Evolutionary conservation across 2,888 invertebrate genomes (phyloP).

Genomic region (Thymelicus lineola): DNA sequence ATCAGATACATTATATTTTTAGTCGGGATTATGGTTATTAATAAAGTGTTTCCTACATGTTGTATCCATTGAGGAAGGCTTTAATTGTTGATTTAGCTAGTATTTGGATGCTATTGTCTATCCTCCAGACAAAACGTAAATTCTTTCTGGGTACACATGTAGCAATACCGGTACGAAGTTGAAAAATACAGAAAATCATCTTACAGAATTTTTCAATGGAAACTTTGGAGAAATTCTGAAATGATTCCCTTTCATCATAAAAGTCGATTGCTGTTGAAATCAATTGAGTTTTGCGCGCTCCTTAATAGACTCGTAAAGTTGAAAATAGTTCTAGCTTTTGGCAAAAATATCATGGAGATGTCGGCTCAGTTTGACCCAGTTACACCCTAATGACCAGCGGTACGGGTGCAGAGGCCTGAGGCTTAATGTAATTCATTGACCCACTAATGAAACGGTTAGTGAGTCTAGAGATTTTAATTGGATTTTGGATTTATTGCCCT

Average conservation of each 20-base stretch:
- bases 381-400: background rate
- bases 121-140: too few species aligned
- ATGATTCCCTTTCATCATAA: background rate
- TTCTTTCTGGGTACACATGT: too few species aligned
- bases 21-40: too few species aligned
- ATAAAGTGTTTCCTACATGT: too few species aligned
- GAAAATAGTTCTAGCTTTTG: background rate
- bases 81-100: too few species aligned
- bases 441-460: slow-evolving; percentile 6
- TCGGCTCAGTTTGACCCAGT: slow-evolving; percentile 21
- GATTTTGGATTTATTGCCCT: slow-evolving; percentile 11
- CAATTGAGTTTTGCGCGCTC: background rate
- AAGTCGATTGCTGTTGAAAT: background rate
- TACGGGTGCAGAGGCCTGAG: background rate
- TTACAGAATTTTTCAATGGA: too few species aligned
- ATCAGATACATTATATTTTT: too few species aligned
- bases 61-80: too few species aligned
- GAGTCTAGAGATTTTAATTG: slow-evolving; percentile 10
- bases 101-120: too few species aligned
- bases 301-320: background rate
- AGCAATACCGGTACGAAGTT: too few species aligned
- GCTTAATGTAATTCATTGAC: slow-evolving; percentile 23
- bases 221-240: too few species aligned
- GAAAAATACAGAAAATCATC: too few species aligned
- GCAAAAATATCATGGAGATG: background rate